Base-by-base conservation (phyloP, 2,888 invertebrate species). In the Bedellia somnulentella region DNA sequence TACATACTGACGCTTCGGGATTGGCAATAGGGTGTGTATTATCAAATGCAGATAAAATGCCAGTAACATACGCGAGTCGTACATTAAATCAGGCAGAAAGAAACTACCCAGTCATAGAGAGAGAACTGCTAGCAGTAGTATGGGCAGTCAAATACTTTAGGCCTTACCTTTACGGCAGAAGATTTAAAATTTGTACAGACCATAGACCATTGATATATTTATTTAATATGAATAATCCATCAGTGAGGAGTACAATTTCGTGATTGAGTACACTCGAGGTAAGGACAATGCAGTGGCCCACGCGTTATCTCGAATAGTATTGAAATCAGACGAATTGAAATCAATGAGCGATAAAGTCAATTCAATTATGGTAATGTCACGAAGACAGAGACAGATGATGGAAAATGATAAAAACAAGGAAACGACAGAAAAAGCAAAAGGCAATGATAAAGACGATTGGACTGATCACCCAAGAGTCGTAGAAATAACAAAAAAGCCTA, bases 401-500 rank as follows among this genome's bases (percentile, higher is more conserved):
- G 23, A 32, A 17, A 25, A 32, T 22, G 26, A 5, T 27, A 14
- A 18, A 15, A n/a, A 26, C 18, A 24, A 9, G 16, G 27, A 15
- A 17, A 12, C 10, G 12, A 16, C 12, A 10, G 18, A 18, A 18
- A 18, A 9, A 6, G 5, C 18, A 6, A 5, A 6, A 6, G 9
- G 5, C 9, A 18, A 8, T 10, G 5, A 11, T 16, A 10, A 14
- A 9, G 33, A 30, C 28, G 11, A 36, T 17, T 13, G 38, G 38
- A 14, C 30, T 37, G 39, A 37, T 37, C 39, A 40, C 34, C 37
- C 37, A 18, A 32, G 25, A 34, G 27, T 34, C 12, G 35, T 30
- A 17, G 42, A 40, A 18, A 33, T 39, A 34, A 25, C 41, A 27
- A 24, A 29, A 13, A 40, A 27, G 30, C 41, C 44, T 4, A 27